Conservation (phyloP, 2,113 vertebrate species). For the Phalacrocorax brasilianus region DNA sequence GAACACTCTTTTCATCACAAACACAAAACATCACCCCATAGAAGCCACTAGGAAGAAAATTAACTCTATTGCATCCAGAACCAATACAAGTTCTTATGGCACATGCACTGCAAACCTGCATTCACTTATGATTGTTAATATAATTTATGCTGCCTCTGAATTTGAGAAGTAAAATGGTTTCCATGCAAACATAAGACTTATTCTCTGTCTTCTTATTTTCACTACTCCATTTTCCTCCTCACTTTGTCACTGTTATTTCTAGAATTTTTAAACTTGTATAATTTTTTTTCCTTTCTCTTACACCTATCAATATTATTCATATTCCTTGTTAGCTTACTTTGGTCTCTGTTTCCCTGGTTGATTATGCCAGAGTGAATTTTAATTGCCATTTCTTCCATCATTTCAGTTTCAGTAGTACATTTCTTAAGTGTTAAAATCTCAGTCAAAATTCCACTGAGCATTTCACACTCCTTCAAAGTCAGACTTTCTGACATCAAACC, state of each 20-base stretch:
- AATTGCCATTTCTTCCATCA: background rate
- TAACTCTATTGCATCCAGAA: background rate
- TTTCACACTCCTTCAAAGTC: background rate
- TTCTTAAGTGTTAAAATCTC: background rate
- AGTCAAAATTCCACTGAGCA: background rate
- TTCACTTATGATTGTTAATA: background rate
- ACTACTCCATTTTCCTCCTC: background rate
- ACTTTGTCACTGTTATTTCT: background rate
- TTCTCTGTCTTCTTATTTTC: background rate
- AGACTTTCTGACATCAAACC: background rate
- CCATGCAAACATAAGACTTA: background rate
- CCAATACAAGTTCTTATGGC: background rate
- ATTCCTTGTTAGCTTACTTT: background rate
- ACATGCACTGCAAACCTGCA: background rate
- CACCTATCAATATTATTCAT: background rate
- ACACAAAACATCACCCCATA: accelerated
- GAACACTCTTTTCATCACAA: background rate
- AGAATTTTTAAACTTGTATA: background rate
- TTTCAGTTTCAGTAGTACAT: background rate
- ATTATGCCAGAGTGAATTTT: background rate
- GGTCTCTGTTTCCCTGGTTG: background rate
- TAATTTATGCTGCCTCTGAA: background rate
- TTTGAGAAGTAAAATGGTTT: background rate
- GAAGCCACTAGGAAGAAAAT: background rate
- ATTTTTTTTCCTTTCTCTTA: background rate